Base-by-base conservation (phyloP, 2,888 invertebrate species). In the Hydroisotoma schaefferi region DNA sequence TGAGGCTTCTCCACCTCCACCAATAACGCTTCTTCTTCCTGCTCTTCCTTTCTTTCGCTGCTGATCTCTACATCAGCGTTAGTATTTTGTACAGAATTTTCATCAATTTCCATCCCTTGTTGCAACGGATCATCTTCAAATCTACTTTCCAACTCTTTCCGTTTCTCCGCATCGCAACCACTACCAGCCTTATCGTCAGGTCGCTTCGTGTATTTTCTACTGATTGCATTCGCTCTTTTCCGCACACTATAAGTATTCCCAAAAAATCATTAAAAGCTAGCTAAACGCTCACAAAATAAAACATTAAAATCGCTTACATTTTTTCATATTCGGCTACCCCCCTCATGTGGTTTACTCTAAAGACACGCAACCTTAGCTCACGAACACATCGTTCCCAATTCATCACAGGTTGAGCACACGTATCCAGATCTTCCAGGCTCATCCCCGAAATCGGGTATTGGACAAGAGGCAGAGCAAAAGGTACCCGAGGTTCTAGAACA, bases 361-460 rank as follows among this genome's bases (percentile, higher is more conserved):
- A n/a, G n/a, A n/a, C n/a, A n/a, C n/a, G n/a, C n/a, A n/a, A 33
- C 15, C 15, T 59, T 22, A 52, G 33, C 10, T 55, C 49, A 10
- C 53, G 43, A 27, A 68, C 58, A 44, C 67, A 67, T 4, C 25
- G 57, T 49, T 71, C 69, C 71, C 71, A 71, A 55, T 69, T 71
- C 12, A 71, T 29, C 1, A 71, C 69, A n/a, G 71, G 71, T 15
- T 15, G 12, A 10, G 68, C 65, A 62, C 69, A 69, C 43, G 67
- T 61, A 28, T 71, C 71, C 10, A 55, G 26, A 12, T 65, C 57
- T 28, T 65, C 53, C 4, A 52, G 37, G 5, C 37, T 22, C 8
- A 18, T 27, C 1, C 60, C 55, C 5, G 49, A 28, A 0, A 60
- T 51, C 12, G 64, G 65, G 27, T 65, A 67, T 49, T 66, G 65